Evolutionary conservation across 2,888 invertebrate species (phyloP).

Genomic region (Crocallis elinguaria): DNA sequence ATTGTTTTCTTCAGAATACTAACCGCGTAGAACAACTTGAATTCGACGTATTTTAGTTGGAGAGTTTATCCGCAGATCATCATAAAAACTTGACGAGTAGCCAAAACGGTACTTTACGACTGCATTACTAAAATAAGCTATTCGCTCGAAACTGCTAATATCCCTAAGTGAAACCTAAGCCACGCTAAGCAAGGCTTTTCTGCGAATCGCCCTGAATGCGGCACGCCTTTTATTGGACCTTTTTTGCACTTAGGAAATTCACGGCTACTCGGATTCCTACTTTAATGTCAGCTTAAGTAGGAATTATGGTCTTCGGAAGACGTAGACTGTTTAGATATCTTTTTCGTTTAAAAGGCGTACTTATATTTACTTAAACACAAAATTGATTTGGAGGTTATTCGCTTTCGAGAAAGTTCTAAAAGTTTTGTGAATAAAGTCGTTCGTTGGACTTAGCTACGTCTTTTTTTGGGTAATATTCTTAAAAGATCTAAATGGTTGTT

Average conservation of each 20-base stretch:
- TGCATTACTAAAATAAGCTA: slow-evolving; percentile 53
- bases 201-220: slow-evolving; percentile 33
- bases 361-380: neutral
- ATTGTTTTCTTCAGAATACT: too few relatives aligned
- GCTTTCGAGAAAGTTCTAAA: neutral
- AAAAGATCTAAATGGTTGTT: too few relatives aligned
- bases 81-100: slow-evolving; percentile 34
- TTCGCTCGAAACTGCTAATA: slow-evolving; percentile 52
- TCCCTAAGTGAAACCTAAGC: slow-evolving; percentile 55
- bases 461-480: too few relatives aligned
- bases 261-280: slow-evolving; percentile 30
- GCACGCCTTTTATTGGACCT: slow-evolving; percentile 24
- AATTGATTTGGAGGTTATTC: neutral
- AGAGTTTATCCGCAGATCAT: slow-evolving; percentile 19
- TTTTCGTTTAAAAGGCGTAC: neutral
- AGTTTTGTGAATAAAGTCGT: neutral
- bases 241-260: slow-evolving; percentile 34
- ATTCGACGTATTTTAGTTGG: slow-evolving; percentile 1
- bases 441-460: too few relatives aligned
- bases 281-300: slow-evolving; percentile 31
- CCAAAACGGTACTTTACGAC: slow-evolving; percentile 33
- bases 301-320: slow-evolving; percentile 18
- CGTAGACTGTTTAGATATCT: neutral
- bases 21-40: neutral
- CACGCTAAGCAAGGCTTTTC: slow-evolving; percentile 42